Base-by-base conservation (phyloP, 2,888 invertebrate species). In the Synergus umbraculus region DNA sequence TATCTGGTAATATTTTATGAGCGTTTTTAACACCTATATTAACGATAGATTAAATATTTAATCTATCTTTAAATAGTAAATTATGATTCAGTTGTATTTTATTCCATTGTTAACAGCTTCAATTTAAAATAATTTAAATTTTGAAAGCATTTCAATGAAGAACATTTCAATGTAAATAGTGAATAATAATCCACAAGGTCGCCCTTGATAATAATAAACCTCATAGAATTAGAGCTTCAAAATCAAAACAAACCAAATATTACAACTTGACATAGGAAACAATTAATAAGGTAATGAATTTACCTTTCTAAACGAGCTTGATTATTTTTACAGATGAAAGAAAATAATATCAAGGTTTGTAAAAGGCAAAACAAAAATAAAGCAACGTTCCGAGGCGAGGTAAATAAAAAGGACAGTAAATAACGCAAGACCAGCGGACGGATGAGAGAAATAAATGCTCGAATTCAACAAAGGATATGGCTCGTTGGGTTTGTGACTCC, bases 401-500 rank as follows among this genome's bases (percentile, higher is more conserved):
- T 58, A 18, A 58, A 3, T 58, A 18, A 58, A 58, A n/a, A 18
- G 18, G 18, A 18, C 18, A 18, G 58, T 58, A 73, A 37, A 73
- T 54, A 54, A 18, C 37, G 41, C n/a, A 58, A n/a, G 49, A 49
- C 15, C 54, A 78, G 44, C 73, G 78, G 67, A 77, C 18, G 60
- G 54, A 69, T n/a, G 78, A 65, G 43, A 78, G 22, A 73, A 65
- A 67, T 58, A 46, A 78, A 82, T 79, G 77, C 63, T 22, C 9
- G 37, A 37, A 73, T 73, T 73, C 15, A 54, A 80, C 81, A 83
- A 80, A 81, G 79, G 80, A 82, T 67, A 76, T 67, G 77, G 77
- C 82, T 81, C 79, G 80, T 82, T 82, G 82, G 82, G 12, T 76
- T 81, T 77, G 80, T 79, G 79, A 83, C 82, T 82, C 77, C 79